These are phyloP conservation scores for Gortyna flavago DNA, from an alignment of 2,888 invertebrate genomes.

Conservation along the genomic window DNA sequence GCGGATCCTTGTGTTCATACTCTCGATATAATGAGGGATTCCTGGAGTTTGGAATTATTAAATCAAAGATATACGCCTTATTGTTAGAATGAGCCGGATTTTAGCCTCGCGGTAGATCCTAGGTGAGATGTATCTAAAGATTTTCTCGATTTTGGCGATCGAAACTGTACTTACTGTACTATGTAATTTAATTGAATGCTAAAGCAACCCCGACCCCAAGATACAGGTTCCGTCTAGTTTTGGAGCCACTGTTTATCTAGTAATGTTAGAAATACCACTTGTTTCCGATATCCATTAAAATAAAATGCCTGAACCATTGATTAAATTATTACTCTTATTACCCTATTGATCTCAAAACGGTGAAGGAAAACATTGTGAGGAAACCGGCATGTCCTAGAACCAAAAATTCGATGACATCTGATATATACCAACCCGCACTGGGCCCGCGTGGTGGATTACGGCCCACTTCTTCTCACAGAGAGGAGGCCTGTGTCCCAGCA, in stretches of 20 bases:
- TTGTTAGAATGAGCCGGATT: background rate
- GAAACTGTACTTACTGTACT: background rate
- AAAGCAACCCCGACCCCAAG: background rate
- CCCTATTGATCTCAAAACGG: background rate
- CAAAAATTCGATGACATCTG: background rate
- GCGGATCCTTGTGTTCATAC: conserved; percentile 1
- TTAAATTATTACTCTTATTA: background rate
- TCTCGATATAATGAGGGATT: conserved; percentile 8
- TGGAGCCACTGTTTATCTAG: background rate
- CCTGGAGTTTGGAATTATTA: background rate
- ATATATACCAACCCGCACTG: background rate
- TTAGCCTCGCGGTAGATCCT: background rate
- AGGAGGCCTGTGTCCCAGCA: too few relatives aligned
- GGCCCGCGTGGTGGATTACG: too few relatives aligned
- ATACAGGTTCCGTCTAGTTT: background rate
- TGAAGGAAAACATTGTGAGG: background rate
- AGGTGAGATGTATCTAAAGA: background rate
- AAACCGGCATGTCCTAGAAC: background rate
- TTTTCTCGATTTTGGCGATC: too few relatives aligned
- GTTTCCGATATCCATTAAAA: background rate
- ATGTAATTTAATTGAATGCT: background rate
- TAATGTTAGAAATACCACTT: background rate
- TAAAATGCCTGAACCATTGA: background rate
- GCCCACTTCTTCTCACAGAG: too few relatives aligned
- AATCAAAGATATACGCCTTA: background rate